A percentile compares a stretch with the other conserved stretches of the same genome.
These are phyloP conservation scores for Mesorhabditis belari DNA, from an alignment of 2,888 invertebrate species.

Conservation along the genomic window DNA sequence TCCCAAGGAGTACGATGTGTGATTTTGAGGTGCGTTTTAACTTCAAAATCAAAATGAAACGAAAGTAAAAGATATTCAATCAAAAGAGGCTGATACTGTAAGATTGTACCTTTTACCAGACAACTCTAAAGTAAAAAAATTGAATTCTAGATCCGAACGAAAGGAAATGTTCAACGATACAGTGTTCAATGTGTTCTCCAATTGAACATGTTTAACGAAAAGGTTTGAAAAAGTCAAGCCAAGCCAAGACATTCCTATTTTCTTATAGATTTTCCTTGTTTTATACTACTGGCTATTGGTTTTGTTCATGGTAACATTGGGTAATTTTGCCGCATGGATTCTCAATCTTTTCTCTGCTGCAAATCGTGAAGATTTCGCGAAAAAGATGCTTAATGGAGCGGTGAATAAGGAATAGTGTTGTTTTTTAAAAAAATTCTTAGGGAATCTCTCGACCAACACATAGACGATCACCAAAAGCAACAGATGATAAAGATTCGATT, in stretches of 20 bases:
- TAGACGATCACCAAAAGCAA: too few relatives aligned
- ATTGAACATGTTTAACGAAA: constrained; percentile 50
- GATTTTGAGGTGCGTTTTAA: constrained; percentile 21
- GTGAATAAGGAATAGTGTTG: too few relatives aligned
- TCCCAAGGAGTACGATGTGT: constrained; percentile 32
- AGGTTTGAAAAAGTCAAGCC: constrained; percentile 22
- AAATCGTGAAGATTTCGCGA: neutral
- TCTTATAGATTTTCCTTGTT: constrained; percentile 19
- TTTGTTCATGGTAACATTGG: constrained; percentile 10
- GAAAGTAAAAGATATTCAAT: neutral
- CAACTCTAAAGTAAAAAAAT: neutral
- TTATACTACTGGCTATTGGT: constrained; percentile 31
- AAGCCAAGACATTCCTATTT: neutral
- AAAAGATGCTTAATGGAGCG: constrained; percentile 3
- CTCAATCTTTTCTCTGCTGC: neutral
- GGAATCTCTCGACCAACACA: too few relatives aligned
- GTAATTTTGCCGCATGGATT: constrained; percentile 7
- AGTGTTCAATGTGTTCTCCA: constrained; percentile 40
- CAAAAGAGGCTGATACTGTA: neutral
- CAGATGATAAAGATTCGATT: too few relatives aligned
- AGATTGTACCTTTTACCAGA: neutral
- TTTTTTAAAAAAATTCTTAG: too few relatives aligned
- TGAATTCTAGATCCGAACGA: constrained; percentile 20
- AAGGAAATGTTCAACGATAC: constrained; percentile 29
- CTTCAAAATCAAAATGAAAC: neutral